These are phyloP conservation scores for Drosophila nasuta DNA, from an alignment of 1,140 invertebrate species.

Conservation along the genomic window DNA sequence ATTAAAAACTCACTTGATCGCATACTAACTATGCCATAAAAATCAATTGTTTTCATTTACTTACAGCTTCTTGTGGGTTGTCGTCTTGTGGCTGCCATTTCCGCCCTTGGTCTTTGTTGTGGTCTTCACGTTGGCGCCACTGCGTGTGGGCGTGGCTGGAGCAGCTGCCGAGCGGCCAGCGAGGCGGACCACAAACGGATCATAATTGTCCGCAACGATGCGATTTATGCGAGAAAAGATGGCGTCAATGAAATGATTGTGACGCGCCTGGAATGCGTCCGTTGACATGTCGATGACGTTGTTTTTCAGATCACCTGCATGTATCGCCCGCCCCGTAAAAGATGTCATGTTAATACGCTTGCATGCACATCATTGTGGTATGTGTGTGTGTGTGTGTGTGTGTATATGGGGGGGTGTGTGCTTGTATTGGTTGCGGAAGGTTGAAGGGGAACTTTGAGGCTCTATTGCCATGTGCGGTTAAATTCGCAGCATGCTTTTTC, in stretches of 20 bases:
- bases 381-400: slow-evolving; percentile 14
- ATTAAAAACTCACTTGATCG: neutral
- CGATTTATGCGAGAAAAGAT: slow-evolving; percentile 92
- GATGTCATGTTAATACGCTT: slow-evolving; percentile 58
- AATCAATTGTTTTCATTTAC: slow-evolving; percentile 27
- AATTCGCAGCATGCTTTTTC: slow-evolving; percentile 46
- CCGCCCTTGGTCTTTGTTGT: slow-evolving; percentile 36
- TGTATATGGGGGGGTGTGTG: slow-evolving; percentile 18
- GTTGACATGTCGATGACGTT: slow-evolving; percentile 83
- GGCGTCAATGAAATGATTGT: slow-evolving; percentile 93
- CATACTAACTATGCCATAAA: too few species aligned
- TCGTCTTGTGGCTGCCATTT: slow-evolving; percentile 42
- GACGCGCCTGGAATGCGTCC: slow-evolving; percentile 80
- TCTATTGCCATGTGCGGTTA: slow-evolving; percentile 25
- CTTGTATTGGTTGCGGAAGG: slow-evolving; percentile 10
- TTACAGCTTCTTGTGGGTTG: slow-evolving; percentile 76
- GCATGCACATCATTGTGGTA: slow-evolving; percentile 43
- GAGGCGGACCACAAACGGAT: slow-evolving; percentile 92
- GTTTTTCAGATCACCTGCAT: slow-evolving; percentile 81
- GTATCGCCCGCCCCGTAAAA: slow-evolving; percentile 27
- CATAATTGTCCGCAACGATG: slow-evolving; percentile 90
- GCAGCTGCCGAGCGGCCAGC: slow-evolving; percentile 86
- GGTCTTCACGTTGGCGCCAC: slow-evolving; percentile 38
- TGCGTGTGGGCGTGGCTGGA: slow-evolving; percentile 17
- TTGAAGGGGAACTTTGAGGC: slow-evolving; percentile 20